These are phyloP conservation scores for Latrodectus elegans DNA, from an alignment of 2,888 invertebrate genomes.

Conservation along the genomic window DNA sequence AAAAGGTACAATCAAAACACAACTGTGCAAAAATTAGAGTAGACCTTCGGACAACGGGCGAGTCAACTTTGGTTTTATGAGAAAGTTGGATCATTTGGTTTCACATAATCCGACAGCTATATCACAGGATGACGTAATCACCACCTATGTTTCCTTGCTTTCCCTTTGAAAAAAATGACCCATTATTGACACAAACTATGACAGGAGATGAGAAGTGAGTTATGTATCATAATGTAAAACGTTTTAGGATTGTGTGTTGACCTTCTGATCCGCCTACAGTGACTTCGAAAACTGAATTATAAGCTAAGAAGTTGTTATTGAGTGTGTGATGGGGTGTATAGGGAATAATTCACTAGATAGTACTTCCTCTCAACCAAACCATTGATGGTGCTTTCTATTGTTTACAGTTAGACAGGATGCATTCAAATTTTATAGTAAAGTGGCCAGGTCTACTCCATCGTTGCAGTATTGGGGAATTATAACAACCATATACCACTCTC, in stretches of 20 bases:
- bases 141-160: constrained; percentile 29
- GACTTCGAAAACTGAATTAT: no score
- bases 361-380: no score
- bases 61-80: background rate
- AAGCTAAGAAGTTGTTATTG: no score
- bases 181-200: constrained; percentile 9
- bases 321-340: no score
- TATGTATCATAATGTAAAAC: constrained; percentile 11
- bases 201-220: constrained; percentile 17
- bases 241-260: background rate
- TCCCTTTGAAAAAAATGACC: background rate
- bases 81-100: constrained; percentile 13
- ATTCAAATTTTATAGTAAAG: no score
- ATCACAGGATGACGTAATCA: constrained; percentile 13
- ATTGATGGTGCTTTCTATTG: no score
- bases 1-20: constrained; percentile 6
- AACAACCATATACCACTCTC: no score
- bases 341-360: no score
- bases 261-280: background rate
- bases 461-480: no score
- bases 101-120: constrained; percentile 1
- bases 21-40: background rate
- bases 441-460: no score
- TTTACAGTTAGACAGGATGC: no score
- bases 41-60: constrained; percentile 1